Conservation (phyloP, 2,888 invertebrate genomes). For the Meiosimyza platycephala region DNA sequence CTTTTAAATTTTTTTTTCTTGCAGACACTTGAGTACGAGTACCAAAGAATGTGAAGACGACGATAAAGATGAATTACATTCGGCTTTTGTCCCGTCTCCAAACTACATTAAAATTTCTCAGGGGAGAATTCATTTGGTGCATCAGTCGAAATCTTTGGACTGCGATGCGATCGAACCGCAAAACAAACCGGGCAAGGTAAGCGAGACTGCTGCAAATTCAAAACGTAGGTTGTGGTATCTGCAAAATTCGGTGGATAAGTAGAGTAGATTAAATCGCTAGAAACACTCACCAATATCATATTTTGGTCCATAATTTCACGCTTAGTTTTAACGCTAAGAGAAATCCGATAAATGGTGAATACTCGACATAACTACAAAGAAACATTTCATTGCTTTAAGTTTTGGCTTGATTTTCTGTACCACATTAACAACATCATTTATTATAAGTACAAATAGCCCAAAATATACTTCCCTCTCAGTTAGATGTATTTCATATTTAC, state of each 20-base stretch:
- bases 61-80: slow-evolving; percentile 62
- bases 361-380: too few species aligned
- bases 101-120: slow-evolving; percentile 63
- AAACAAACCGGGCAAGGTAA: slow-evolving; percentile 48
- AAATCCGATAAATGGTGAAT: too few species aligned
- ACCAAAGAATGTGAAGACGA: slow-evolving; percentile 62
- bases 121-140: slow-evolving; percentile 62
- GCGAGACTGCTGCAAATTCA: slow-evolving; percentile 23
- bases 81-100: slow-evolving; percentile 58
- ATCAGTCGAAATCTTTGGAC: slow-evolving; percentile 55
- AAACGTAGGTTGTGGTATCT: slow-evolving; percentile 12
- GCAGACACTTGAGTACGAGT: slow-evolving; percentile 59
- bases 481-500: too few species aligned
- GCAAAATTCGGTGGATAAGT: background rate
- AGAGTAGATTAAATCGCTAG: background rate
- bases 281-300: background rate
- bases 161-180: slow-evolving; percentile 42
- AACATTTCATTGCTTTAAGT: too few species aligned
- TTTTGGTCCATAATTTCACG: too few species aligned
- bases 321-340: too few species aligned
- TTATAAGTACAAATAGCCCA: too few species aligned
- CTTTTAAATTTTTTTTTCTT: slow-evolving; percentile 31
- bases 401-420: too few species aligned
- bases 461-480: too few species aligned
- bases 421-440: too few species aligned